phyloP scores from a whole-genome alignment of 2,888 invertebrate genomes.

The Athetis lepigone region DNA sequence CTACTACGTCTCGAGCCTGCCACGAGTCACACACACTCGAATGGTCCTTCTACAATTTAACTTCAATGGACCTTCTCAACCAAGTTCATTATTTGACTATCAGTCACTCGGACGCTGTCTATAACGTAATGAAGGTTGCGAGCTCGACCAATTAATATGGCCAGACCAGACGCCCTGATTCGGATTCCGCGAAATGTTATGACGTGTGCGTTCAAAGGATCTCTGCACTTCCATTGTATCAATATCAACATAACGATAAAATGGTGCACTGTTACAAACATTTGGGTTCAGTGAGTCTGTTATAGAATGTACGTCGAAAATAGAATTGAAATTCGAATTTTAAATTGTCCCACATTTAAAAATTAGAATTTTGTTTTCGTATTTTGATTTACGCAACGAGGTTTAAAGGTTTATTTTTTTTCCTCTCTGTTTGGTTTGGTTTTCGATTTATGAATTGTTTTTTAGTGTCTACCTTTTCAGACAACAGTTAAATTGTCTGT shows the following conservation, averaged over 20 bases:
- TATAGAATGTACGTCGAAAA: background rate
- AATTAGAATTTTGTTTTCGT: background rate
- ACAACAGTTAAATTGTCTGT: background rate
- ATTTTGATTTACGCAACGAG: background rate
- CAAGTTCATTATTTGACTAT: constrained; percentile 73
- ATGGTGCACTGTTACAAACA: background rate
- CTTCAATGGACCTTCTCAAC: constrained; percentile 39
- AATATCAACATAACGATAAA: constrained; percentile 2
- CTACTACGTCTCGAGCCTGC: background rate
- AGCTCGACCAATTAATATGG: constrained; percentile 68
- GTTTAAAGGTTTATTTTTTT: background rate
- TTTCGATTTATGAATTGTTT: background rate
- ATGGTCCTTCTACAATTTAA: constrained; percentile 30
- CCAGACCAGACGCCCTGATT: constrained; percentile 43
- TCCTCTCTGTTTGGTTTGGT: background rate
- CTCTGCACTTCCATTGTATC: background rate
- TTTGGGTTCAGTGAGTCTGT: background rate
- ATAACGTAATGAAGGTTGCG: constrained; percentile 66
- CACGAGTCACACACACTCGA: constrained; percentile 1
- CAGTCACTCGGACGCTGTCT: constrained; percentile 69
- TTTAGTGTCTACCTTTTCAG: background rate
- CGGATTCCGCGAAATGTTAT: constrained; percentile 29
- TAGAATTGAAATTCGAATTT: background rate
- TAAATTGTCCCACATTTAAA: background rate
- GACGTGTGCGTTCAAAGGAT: constrained; percentile 15